phyloP scores from a whole-genome alignment of 1,140 invertebrate species.

The Calliphora vicina region DNA sequence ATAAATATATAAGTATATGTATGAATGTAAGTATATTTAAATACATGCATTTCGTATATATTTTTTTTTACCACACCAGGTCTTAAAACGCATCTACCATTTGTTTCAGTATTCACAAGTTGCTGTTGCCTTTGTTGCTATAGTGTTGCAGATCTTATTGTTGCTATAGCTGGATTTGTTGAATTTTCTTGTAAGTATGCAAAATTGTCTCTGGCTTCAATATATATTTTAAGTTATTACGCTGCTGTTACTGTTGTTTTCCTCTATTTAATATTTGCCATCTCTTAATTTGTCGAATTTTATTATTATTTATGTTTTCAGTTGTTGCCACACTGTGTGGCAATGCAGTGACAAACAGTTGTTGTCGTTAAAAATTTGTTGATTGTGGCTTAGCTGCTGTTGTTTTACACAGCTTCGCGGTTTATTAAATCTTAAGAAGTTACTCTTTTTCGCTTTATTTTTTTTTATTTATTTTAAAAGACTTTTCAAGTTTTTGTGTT shows the following conservation, averaged over 20 bases:
- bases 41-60: neutral
- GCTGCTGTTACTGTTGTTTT: neutral
- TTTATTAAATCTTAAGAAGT: constrained; percentile 6
- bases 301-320: constrained; percentile 38
- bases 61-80: neutral
- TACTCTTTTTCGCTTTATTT: neutral
- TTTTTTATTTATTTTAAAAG: neutral
- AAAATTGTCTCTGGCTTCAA: too few species aligned
- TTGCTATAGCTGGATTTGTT: neutral
- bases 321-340: neutral
- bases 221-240: neutral
- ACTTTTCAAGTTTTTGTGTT: neutral
- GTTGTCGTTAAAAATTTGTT: neutral
- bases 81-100: constrained; percentile 14
- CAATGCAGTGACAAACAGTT: neutral
- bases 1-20: neutral
- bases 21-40: neutral
- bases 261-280: neutral
- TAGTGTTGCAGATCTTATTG: neutral
- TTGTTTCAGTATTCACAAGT: constrained; percentile 2
- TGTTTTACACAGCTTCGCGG: neutral
- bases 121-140: neutral
- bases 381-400: neutral
- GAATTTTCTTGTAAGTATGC: neutral
- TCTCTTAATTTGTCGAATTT: constrained; percentile 40